Percentiles rank a stretch among this genome's conserved stretches.
phyloP scores from a whole-genome alignment of 1,140 invertebrate genomes.

The Amyelois transitella region DNA sequence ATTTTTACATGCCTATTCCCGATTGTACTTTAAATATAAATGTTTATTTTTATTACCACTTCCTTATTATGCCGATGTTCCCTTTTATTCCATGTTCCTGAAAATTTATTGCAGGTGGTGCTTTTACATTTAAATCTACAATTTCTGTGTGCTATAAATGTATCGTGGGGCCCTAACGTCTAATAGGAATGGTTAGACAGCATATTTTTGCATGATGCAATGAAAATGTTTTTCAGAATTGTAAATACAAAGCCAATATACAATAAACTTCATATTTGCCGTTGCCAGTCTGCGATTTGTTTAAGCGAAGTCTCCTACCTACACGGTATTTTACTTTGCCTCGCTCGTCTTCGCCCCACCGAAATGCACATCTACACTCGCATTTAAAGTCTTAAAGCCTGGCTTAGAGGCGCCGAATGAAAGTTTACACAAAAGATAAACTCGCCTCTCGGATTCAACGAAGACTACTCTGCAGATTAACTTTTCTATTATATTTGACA shows the following conservation, averaged over 20 bases:
- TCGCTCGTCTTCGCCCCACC: background rate
- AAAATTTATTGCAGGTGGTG: background rate
- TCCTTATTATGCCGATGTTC: background rate
- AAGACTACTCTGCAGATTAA: slow-evolving; percentile 20
- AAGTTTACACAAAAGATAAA: slow-evolving; percentile 58
- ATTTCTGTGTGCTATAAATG: background rate
- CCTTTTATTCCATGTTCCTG: background rate
- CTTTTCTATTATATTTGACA: slow-evolving; percentile 11
- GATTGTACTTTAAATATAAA: background rate
- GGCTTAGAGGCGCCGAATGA: slow-evolving; percentile 43
- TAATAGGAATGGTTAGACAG: background rate
- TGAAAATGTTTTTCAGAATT: too few relatives aligned
- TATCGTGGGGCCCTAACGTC: background rate
- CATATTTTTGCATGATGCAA: background rate
- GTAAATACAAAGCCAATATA: too few relatives aligned
- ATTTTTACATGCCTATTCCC: background rate
- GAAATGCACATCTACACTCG: slow-evolving; percentile 10
- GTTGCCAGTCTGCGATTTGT: background rate
- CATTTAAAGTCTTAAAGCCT: slow-evolving; percentile 28
- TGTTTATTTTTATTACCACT: slow-evolving; percentile 4
- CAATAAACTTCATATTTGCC: background rate
- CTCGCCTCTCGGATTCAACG: slow-evolving; percentile 20
- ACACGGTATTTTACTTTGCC: background rate
- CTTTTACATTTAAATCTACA: slow-evolving; percentile 1
- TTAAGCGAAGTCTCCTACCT: background rate